Evolutionary conservation across 2,113 vertebrate genomes (phyloP), one percentile per base, ranked within the genome.

Genomic region (Apus apus): DNA sequence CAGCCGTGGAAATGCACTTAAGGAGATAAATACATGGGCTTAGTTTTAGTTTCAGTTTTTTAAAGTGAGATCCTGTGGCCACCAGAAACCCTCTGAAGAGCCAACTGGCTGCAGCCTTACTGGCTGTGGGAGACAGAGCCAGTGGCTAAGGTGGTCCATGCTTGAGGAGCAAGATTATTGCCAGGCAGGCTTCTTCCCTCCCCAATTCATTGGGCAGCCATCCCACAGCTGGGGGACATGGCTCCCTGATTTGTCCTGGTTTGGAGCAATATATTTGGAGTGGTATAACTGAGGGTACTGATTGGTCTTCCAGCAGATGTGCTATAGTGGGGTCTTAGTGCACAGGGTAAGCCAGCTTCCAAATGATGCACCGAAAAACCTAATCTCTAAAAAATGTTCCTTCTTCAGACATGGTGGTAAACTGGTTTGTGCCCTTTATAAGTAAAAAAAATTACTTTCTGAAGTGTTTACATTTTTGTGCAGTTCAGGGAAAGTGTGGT

Each of bases 291-390:
- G 64, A 90, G 30, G 36, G 26, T 61, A 50, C 13, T 8, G 2
- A n/a, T 50, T 29, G 29, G 6, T 26, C 53, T 43, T 64, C 26
- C 40, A 60, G 54, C 14, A 48, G 17, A 32, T 53, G 23, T 30
- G 46, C 68, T 56, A 2, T 2, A 1, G 30, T 67, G 50, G 18
- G 3, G 1, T 23, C 30, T 58, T 22, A 32, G 29, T 13, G 8
- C n/a, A 29, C 25, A 48, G 40, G 32, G 36, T 26, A 75, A 71
- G 12, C 40, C 85, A 80, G 3, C 50, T 83, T 54, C 32, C 34
- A 72, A 81, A 45, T 3, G 23, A 13, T 7, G 13, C 26, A 78
- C 26, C 15, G 22, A 30, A 46, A 70, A 2, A 0, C 0, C 4
- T 34, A 68, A 74, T 32, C 15, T 38, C 20, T 56, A 29, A 79